Evolutionary conservation across 1,140 invertebrate species (phyloP), one percentile per base, ranked within the genome.

Genomic region (Coptotermes formosanus): DNA sequence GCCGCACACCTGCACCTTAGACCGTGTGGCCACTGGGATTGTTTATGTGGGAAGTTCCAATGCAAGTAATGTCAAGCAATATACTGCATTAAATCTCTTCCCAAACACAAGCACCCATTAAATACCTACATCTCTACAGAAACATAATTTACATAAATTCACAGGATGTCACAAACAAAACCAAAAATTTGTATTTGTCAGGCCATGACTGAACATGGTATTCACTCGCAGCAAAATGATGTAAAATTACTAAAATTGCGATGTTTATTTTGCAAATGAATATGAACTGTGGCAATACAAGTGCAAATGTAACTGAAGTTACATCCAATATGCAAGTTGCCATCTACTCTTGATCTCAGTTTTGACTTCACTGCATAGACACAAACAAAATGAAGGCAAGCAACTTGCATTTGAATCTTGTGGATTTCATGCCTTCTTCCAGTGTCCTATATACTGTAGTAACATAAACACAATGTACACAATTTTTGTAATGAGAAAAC

Each of bases 381-480:
- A 75, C 25, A 30, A 25, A 9, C 64, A 75, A 75, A 55, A 30
- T n/a, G 0, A 64, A 64, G 4, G 19, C 64, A 16, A 75, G 64
- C 64, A 75, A 75, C 64, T 12, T 9, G 11, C 64, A 75, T 30
- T 75, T 8, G 64, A 75, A 75, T 14, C 64, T 21, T 21, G 19
- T 55, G 52, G 19, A 55, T 19, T 14, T 75, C 64, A 75, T 6
- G 25, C 14, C 6, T 25, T 75, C 19, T 30, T 75, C 64, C 25
- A 75, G 3, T n/a, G n/a, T 75, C n/a, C 25, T 75, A 30, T 30
- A 2, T 11, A 75, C n/a, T 75, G 82, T 4, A 52, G n/a, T 59
- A 84, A 84, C 45, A 16, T 84, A 84, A 84, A 84, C 45, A 84
- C 48, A 84, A 59, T 21, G 21, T 48, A 84, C 82, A 82, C 83